These are phyloP conservation scores for Tyrannus savana DNA, from an alignment of 2,113 vertebrate genomes.

Conservation along the genomic window DNA sequence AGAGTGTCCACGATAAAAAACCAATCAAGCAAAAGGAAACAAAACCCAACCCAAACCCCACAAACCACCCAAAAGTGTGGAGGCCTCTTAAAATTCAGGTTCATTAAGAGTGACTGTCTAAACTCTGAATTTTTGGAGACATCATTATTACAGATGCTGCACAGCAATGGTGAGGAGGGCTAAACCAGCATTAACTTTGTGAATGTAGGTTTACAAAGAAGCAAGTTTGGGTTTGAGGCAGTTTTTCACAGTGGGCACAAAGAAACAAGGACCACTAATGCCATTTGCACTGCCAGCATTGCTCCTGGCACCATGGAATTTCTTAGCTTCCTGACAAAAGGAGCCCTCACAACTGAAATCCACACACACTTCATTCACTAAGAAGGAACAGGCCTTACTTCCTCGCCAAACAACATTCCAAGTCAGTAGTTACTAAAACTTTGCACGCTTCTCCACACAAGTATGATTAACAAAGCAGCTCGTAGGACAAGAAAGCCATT, in stretches of 20 bases:
- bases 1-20: background rate
- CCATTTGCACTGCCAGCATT: fast-evolving
- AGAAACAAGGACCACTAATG: background rate
- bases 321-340: background rate
- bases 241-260: background rate
- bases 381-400: background rate
- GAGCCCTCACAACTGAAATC: background rate
- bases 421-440: background rate
- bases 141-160: background rate
- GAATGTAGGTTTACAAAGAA: background rate
- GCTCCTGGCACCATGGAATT: background rate
- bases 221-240: background rate
- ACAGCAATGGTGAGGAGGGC: background rate
- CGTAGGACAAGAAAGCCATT: fast-evolving
- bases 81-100: background rate
- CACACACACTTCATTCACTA: background rate
- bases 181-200: background rate
- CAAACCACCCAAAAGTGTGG: background rate
- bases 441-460: background rate
- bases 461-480: background rate
- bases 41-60: background rate
- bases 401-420: background rate
- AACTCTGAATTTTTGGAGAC: background rate
- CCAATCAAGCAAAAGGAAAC: background rate
- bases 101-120: background rate